Evolutionary conservation across 2,797 vertebrate genomes (phyloP).

Genomic region (Macrochelys suwanniensis): DNA sequence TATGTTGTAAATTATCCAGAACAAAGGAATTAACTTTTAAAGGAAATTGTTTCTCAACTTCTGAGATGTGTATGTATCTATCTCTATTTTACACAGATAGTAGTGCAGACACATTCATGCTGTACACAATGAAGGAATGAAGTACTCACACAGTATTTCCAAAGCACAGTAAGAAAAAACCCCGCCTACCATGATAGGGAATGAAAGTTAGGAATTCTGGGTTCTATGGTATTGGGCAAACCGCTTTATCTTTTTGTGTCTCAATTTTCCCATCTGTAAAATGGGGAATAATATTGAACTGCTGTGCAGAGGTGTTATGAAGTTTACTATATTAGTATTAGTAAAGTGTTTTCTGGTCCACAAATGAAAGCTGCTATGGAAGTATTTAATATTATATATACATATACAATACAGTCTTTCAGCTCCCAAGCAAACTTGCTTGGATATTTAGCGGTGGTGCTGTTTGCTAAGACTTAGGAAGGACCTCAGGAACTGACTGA

Average conservation of each 20-base stretch:
- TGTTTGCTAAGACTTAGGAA: background rate
- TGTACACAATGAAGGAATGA: background rate
- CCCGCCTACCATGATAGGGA: background rate
- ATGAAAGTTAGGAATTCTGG: background rate
- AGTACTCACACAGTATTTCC: background rate
- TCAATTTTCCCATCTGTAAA: background rate
- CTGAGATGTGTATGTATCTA: slow-evolving; percentile 7
- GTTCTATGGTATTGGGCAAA: background rate
- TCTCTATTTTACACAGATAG: background rate
- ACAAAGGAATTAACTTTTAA: slow-evolving; percentile 41
- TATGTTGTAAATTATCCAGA: slow-evolving; percentile 22
- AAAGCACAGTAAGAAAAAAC: background rate
- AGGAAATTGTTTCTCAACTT: background rate
- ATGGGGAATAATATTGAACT: background rate
- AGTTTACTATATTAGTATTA: background rate
- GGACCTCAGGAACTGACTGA: background rate
- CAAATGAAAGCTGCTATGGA: background rate
- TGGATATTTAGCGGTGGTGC: background rate
- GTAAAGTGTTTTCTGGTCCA: background rate
- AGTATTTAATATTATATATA: background rate
- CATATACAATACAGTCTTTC: background rate
- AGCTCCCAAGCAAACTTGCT: background rate
- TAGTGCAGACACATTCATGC: background rate
- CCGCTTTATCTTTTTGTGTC: background rate
- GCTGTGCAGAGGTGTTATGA: background rate